Conservation (phyloP, 2,888 invertebrate species). For the Lottia gigantea region DNA sequence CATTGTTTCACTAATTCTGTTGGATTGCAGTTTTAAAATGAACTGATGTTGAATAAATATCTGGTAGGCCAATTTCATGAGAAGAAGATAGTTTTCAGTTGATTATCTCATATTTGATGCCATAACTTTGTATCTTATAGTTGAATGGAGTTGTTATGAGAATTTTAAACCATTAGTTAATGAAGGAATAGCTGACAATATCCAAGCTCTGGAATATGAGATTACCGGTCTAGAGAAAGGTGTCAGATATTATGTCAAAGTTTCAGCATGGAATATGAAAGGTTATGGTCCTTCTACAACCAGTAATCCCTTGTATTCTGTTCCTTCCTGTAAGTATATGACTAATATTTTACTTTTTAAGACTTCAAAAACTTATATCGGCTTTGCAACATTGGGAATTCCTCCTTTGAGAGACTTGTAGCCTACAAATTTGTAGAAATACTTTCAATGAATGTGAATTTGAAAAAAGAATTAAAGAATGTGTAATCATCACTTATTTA, state of each 20-base stretch:
- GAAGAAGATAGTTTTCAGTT: too few relatives aligned
- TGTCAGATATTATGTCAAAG: constrained; percentile 87
- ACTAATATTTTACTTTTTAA: too few relatives aligned
- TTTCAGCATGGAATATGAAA: constrained; percentile 91
- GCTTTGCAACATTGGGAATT: too few relatives aligned
- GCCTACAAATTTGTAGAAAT: background rate
- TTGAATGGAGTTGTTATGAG: constrained; percentile 91
- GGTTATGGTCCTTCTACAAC: constrained; percentile 85
- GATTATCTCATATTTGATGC: too few relatives aligned
- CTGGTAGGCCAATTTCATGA: too few relatives aligned
- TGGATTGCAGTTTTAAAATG: too few relatives aligned
- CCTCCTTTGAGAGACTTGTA: too few relatives aligned
- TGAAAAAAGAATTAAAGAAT: background rate
- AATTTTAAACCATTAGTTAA: constrained; percentile 87
- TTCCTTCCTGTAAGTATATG: constrained; percentile 84
- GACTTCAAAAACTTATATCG: too few relatives aligned
- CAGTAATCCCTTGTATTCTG: constrained; percentile 85
- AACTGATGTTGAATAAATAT: too few relatives aligned
- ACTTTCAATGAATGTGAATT: background rate
- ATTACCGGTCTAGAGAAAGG: constrained; percentile 86
- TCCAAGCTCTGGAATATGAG: constrained; percentile 74
- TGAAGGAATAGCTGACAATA: constrained; percentile 77
- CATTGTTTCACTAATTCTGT: too few relatives aligned
- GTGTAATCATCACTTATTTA: too few relatives aligned
- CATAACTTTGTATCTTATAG: constrained; percentile 70